Evolutionary conservation across 2,888 invertebrate genomes (phyloP).

Genomic region (Protonemura montana): DNA sequence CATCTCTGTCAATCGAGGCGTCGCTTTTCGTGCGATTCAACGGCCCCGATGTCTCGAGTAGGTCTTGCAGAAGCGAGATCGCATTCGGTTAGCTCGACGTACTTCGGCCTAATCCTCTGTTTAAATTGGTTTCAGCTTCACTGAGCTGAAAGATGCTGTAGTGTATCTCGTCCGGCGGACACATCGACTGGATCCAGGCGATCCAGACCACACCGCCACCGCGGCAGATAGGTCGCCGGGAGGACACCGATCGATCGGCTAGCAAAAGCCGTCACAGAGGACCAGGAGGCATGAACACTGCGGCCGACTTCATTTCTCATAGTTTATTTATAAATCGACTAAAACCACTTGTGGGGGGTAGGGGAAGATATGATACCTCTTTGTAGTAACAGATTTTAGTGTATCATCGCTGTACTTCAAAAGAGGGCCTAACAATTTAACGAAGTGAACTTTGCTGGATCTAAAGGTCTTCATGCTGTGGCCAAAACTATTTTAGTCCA

Average conservation of each 20-base stretch:
- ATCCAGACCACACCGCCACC: not conserved
- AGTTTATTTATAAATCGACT: not conserved
- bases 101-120: constrained; percentile 4
- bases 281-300: not conserved
- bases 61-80: constrained; percentile 12
- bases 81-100: not conserved
- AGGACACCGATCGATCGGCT: not conserved
- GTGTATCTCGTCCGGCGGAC: not conserved
- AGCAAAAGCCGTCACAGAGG: not conserved
- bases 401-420: no score
- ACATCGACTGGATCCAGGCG: not conserved
- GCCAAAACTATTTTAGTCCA: no score
- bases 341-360: not conserved
- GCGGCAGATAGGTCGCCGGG: not conserved
- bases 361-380: no score
- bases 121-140: not conserved
- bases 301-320: not conserved
- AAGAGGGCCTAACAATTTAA: no score
- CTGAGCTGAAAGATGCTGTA: not conserved
- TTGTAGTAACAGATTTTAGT: no score
- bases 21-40: not conserved
- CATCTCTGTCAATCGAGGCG: not conserved
- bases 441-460: no score
- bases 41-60: not conserved
- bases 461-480: no score